Base-by-base conservation (phyloP, 2,797 vertebrate genomes). In the Typhlichthys subterraneus region DNA sequence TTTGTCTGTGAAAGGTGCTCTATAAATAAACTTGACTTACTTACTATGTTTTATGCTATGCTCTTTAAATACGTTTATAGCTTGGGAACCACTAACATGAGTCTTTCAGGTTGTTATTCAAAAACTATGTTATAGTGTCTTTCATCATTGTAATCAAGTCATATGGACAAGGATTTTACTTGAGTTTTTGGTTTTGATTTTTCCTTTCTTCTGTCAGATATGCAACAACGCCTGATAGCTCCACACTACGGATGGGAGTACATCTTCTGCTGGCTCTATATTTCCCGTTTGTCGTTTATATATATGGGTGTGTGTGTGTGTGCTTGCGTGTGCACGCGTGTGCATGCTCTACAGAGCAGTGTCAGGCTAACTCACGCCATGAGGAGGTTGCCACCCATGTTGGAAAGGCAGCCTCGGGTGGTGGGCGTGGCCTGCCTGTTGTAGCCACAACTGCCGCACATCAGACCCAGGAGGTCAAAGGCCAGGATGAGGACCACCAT, bases 331-430 rank as follows among this genome's bases (percentile, higher is more conserved):
- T 42, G 2, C 0, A 4, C 9, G 10, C 13, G 42, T 29, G 3
- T 38, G 2, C n/a, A 48, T n/a, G 9, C 46, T 48, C 46, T n/a
- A n/a, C n/a, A 42, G 42, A 56, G 7, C 14, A n/a, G 47, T 57
- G 50, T 13, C 12, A 2, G 14, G 42, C 53, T 38, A 62, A 95
- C 97, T 79, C 91, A 99, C 98, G 93, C 94, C 95, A 99, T 97
- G 15, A 99, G 94, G 56, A 99, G 93, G 87, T 96, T 94, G 72
- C 98, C 98, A 3, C 97, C 97, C 0, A 95, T 98, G 88, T 99
- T 97, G 0, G 97, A 99, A 9, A 99, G 53, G 10, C 94, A 98
- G 80, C 98, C 97, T 23, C 97, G 92, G 42, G 92, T 94, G 56
- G 96, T 99, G 1, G 98, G 98, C 12, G 95, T 93, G 64, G 95